Base-by-base conservation (phyloP, 2,888 invertebrate genomes). In the Lasioglossum figueresi region DNA sequence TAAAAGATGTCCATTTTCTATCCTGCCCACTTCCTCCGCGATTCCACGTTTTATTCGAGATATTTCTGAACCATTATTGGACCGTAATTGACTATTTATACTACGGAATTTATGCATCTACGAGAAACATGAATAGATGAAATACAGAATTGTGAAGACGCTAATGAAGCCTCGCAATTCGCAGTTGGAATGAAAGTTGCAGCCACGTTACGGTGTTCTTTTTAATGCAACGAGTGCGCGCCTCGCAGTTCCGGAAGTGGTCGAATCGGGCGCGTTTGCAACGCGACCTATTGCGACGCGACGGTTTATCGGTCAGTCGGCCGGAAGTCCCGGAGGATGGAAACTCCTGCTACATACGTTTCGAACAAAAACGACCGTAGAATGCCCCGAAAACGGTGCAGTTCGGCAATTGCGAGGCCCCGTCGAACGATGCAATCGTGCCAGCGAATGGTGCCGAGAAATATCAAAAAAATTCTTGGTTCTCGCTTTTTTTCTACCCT, bases 391-490 rank as follows among this genome's bases (percentile, higher is more conserved):
- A 91, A 34, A 92, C 81, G 8, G 96, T 96, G 0, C 83, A 90
- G 19, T 94, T 96, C 23, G 16, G 2, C 63, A 8, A 71, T 66
- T 68, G 45, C 23, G 0, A 52, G 0, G 0, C 1, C 0, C 4
- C 4, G 2, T 5, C 34, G 2, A 73, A 43, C 6, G 23, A 31
- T 27, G 6, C 14, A 4, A 71, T 68, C 14, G 68, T 91, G 19
- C 74, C 81, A 0, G 80, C 82, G 4, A 71, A 95, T 19, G 91
- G 95, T 12, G 86, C 95, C 74, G 90, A 93, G 34, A 91, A 88
- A n/a, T 96, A 95, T 91, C 98, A 98, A 94, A 95, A 92, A 10
- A 40, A 97, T 99, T 37, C 94, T 96, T 85, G 98, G 98, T 0
- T 98, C 98, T 94, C 10, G 1, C 19, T 6, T 27, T 27, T 59